Evolutionary conservation across 2,797 vertebrate species (phyloP), one percentile per base, ranked within the genome.

Genomic region (Salarias fasciatus): DNA sequence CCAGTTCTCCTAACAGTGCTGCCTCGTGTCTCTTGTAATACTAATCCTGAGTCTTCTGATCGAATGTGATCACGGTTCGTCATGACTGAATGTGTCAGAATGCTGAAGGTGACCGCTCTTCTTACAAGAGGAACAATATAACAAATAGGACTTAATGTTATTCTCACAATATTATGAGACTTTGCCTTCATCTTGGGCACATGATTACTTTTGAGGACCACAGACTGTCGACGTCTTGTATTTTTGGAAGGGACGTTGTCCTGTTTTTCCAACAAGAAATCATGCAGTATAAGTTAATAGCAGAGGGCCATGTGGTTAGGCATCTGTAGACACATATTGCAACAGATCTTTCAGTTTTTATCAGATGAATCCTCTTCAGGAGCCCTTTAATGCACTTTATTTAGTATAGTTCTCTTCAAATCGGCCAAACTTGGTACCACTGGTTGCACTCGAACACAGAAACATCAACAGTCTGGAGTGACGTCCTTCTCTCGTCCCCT

Each of bases 401-500:
- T 24, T 2, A 24, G 18, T 24, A 24, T 24, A 3, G 18, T 24
- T 24, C 24, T 24, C n/a, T n/a, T n/a, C 18, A 24, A 24, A 24
- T 24, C 24, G 18, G 2, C 18, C 18, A 24, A 18, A 24, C 18
- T 24, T 24, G 18, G 18, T 2, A 24, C 18, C 18, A 24, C 24
- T 24, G 24, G 18, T 24, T 24, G 18, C 18, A 24, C 18, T 24
- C 18, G 18, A 18, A 24, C 18, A 24, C 18, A 24, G 18, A 11
- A n/a, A 40, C 63, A 38, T 42, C 8, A 41, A 30, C 38, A 8
- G 33, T 43, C 63, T 70, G 12, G 79, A 63, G 43, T 80, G 59
- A 76, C 69, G 61, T 77, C 51, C 58, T 69, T 80, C 57, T 71
- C 52, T 88, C 66, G 1, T 82, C 66, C 77, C 68, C 63, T 83